phyloP scores from a whole-genome alignment of 1,140 invertebrate species.

The Euwallacea fornicatus region DNA sequence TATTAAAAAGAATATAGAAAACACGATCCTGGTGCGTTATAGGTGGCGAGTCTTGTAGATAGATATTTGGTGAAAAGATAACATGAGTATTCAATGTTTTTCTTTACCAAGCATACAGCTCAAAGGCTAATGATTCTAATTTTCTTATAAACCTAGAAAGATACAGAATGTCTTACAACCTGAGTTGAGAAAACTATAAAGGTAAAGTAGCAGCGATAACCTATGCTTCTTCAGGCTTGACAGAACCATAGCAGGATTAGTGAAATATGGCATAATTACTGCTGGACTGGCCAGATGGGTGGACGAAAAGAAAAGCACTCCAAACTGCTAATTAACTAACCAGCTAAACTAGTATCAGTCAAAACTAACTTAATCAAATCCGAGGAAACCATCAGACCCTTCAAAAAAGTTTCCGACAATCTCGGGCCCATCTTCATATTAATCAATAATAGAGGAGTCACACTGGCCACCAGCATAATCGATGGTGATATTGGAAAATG shows the following conservation, averaged over 20 bases:
- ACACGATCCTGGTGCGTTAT: too few species aligned
- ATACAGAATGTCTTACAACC: constrained; percentile 12
- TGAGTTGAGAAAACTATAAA: background rate
- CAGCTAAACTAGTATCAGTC: constrained; percentile 41
- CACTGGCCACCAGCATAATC: constrained; percentile 7
- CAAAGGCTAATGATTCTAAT: too few species aligned
- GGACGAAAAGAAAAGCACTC: constrained; percentile 22
- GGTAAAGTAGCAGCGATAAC: constrained; percentile 22
- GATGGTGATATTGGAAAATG: constrained; percentile 11
- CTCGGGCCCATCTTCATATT: constrained; percentile 68
- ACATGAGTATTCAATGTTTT: too few species aligned
- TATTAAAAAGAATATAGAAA: too few species aligned
- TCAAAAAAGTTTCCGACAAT: constrained; percentile 62
- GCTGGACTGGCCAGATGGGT: constrained; percentile 37
- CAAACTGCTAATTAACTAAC: constrained; percentile 14
- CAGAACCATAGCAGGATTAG: constrained; percentile 12
- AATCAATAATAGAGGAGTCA: constrained; percentile 71
- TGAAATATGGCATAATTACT: constrained; percentile 25
- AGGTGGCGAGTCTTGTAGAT: too few species aligned
- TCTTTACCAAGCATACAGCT: too few species aligned
- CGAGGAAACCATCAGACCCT: constrained; percentile 65
- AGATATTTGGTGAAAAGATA: too few species aligned
- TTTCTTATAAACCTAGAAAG: too few species aligned
- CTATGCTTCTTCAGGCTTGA: constrained; percentile 22
- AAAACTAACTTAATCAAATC: constrained; percentile 52